Evolutionary conservation across 2,888 invertebrate genomes (phyloP).

Genomic region (Drosophila kanekoi): DNA sequence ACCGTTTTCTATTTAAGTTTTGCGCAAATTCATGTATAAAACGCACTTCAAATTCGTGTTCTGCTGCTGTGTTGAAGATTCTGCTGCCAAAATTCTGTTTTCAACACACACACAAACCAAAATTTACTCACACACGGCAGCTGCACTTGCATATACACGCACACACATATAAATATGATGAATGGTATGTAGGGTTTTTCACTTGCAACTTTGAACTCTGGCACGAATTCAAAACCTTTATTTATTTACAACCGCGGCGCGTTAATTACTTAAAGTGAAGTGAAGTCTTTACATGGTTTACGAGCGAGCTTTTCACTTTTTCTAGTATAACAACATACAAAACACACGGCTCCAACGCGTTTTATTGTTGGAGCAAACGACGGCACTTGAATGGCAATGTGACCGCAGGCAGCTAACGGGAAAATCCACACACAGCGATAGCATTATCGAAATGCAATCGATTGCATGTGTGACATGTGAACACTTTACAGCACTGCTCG

Average conservation of each 20-base stretch:
- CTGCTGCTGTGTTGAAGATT: slow-evolving; percentile 30
- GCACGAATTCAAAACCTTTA: slow-evolving; percentile 18
- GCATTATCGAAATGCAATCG: slow-evolving; percentile 15
- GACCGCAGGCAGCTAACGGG: slow-evolving; percentile 40
- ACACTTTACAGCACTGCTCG: slow-evolving; percentile 23
- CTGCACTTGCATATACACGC: slow-evolving; percentile 50
- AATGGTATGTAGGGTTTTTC: slow-evolving; percentile 50
- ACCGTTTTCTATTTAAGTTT: slow-evolving; percentile 51
- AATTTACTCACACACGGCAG: slow-evolving; percentile 41
- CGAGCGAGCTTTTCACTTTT: slow-evolving; percentile 60
- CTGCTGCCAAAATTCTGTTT: slow-evolving; percentile 58
- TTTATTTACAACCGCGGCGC: slow-evolving; percentile 20
- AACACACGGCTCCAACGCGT: slow-evolving; percentile 64
- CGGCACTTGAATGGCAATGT: slow-evolving; percentile 68
- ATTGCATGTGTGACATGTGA: background rate
- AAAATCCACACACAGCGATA: slow-evolving; percentile 23
- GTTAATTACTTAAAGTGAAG: slow-evolving; percentile 25
- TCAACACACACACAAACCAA: slow-evolving; percentile 36
- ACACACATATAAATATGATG: slow-evolving; percentile 26
- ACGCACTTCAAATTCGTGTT: slow-evolving; percentile 47
- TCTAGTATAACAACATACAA: slow-evolving; percentile 61
- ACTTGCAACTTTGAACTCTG: slow-evolving; percentile 54
- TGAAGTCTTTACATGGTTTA: slow-evolving; percentile 54
- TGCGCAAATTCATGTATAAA: slow-evolving; percentile 40
- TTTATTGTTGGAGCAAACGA: slow-evolving; percentile 70